Base-by-base conservation (phyloP, 30 jellyfish, hydroid and myxozoan species). In the Aurelia sp. region DNA sequence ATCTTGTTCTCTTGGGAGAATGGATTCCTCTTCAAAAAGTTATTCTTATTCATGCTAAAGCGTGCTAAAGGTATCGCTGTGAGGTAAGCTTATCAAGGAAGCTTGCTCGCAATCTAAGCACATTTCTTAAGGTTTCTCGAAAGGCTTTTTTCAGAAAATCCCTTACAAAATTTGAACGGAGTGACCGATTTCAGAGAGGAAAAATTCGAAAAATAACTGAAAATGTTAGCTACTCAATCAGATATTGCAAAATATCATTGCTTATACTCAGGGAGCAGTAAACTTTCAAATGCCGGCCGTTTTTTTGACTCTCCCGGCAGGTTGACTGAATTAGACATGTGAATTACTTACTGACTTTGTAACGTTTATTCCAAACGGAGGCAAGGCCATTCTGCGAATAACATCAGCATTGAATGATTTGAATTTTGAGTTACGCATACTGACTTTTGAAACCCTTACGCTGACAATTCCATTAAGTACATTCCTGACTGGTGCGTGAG, bases 321-420 rank as follows among this genome's bases (percentile, higher is more conserved):
- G 33, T 27, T 27, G 33, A 0, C 33, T 27, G 33, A 27, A 27
- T 27, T 1, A 27, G 33, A 27, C 33, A 27, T 27, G 2, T 27
- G 33, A 27, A 27, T 27, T 27, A 27, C 91, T 15, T 67, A 82
- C 86, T 13, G 85, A 4, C 31, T 20, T 15, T 4, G 91, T 82
- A 4, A 31, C 78, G 8, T 27, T 82, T 31, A 59, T 82, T 37
- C 75, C 68, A 75, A 91, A 91, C 0, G 98, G 98, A 21, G 92
- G 87, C 70, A 61, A 59, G 11, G 88, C 88, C 90, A 91, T 80
- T 84, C 98, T 77, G 23, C 96, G 70, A 21, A 53, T 63, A 31
- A 88, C 97, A 23, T 88, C 92, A 18, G 20, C 91, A 48, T 71
- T 80, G 59, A 79, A 73, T 9, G 57, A 12, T 6, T 57, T 22